Conservation (phyloP, 2,888 invertebrate species). For the Drosophila neotestacea region DNA sequence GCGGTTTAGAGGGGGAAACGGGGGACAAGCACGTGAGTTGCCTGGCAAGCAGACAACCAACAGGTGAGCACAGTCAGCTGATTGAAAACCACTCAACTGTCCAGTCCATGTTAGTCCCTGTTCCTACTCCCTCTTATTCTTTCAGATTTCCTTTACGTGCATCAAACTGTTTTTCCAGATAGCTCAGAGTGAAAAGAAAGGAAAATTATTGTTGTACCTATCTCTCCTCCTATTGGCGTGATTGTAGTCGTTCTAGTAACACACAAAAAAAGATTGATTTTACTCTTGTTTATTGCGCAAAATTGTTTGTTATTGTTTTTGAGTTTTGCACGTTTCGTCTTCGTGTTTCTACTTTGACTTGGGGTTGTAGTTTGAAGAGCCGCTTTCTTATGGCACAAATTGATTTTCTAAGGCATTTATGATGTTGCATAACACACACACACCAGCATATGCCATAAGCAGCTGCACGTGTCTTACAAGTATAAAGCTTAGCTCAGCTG, state of each 20-base stretch:
- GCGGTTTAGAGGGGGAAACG: not conserved
- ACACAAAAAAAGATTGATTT: slow-evolving; percentile 68
- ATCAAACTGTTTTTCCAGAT: slow-evolving; percentile 2
- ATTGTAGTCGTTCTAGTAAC: slow-evolving; percentile 48
- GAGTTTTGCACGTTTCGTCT: slow-evolving; percentile 24
- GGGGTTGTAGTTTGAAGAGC: slow-evolving; percentile 6
- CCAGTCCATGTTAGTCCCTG: slow-evolving; percentile 1
- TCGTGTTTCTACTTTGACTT: slow-evolving; percentile 20
- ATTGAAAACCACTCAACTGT: slow-evolving; percentile 46
- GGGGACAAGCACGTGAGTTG: slow-evolving; percentile 40
- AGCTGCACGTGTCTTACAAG: slow-evolving; percentile 31
- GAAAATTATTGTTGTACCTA: slow-evolving; percentile 4
- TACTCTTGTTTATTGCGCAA: slow-evolving; percentile 52
- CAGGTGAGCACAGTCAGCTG: slow-evolving; percentile 45
- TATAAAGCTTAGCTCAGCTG: slow-evolving; percentile 27
- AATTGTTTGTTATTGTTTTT: slow-evolving; percentile 51
- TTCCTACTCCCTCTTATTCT: not conserved
- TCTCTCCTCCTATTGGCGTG: slow-evolving; percentile 4
- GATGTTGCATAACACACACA: slow-evolving; percentile 24
- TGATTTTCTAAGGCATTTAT: slow-evolving; percentile 32
- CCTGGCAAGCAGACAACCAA: slow-evolving; percentile 35
- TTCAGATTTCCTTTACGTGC: slow-evolving; percentile 13
- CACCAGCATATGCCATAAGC: slow-evolving; percentile 2
- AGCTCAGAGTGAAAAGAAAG: not conserved
- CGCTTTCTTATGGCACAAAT: slow-evolving; percentile 31